Evolutionary conservation across 2,888 invertebrate species (phyloP).

Genomic region (Lamproptera curius): DNA sequence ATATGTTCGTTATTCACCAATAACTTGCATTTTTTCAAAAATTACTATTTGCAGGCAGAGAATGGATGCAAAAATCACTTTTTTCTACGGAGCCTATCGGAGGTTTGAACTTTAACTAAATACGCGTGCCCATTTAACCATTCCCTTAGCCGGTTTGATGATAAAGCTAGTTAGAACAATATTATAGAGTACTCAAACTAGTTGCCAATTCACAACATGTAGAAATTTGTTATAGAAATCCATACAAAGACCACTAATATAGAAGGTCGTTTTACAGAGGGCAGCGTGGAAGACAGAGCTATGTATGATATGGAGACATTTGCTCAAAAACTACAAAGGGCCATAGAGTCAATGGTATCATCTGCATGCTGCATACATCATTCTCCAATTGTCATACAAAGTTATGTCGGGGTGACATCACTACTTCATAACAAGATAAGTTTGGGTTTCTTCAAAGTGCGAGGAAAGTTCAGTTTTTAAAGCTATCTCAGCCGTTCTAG

Average conservation of each 20-base stretch:
- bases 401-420: slow-evolving; percentile 88
- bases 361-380: slow-evolving; percentile 79
- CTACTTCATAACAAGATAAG: slow-evolving; percentile 89
- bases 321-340: slow-evolving; percentile 74
- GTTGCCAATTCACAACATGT: too few relatives aligned
- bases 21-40: background rate
- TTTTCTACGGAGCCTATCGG: slow-evolving; percentile 12
- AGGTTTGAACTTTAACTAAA: slow-evolving; percentile 12
- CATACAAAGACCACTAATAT: too few relatives aligned
- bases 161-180: too few relatives aligned
- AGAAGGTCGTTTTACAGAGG: slow-evolving; percentile 42
- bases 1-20: too few relatives aligned
- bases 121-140: background rate
- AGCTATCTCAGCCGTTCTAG: background rate
- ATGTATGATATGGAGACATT: slow-evolving; percentile 81
- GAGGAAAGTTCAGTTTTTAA: slow-evolving; percentile 91
- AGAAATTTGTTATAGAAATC: too few relatives aligned
- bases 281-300: slow-evolving; percentile 52
- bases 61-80: slow-evolving; percentile 12
- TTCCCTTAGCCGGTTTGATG: too few relatives aligned
- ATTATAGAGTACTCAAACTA: too few relatives aligned
- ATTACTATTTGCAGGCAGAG: slow-evolving; percentile 15
- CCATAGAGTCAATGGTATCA: slow-evolving; percentile 65
- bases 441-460: slow-evolving; percentile 91
- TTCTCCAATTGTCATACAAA: slow-evolving; percentile 86